A percentile compares a stretch with the other conserved stretches of the same genome.
These are phyloP conservation scores for Lasioglossum marginatum DNA, from an alignment of 2,888 invertebrate species.

Conservation along the genomic window DNA sequence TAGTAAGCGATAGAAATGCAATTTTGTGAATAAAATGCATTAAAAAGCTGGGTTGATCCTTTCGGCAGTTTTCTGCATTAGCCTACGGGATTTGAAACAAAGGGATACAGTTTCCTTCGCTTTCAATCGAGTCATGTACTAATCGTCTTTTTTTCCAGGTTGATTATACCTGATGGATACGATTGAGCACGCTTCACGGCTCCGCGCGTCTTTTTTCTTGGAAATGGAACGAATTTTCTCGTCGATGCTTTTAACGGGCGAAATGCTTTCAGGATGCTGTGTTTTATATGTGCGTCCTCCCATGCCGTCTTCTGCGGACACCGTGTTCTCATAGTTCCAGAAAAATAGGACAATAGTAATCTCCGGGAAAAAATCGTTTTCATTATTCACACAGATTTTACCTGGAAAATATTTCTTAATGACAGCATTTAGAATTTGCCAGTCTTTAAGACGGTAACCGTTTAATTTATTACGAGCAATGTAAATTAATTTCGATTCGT, in stretches of 20 bases:
- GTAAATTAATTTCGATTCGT: background rate
- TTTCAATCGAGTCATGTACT: conserved; percentile 56
- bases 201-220: conserved; percentile 59
- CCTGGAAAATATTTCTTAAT: background rate
- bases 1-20: background rate
- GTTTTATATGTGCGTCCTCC: conserved; percentile 65
- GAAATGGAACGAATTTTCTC: conserved; percentile 70
- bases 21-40: background rate
- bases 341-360: conserved; percentile 53
- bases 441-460: background rate
- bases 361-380: conserved; percentile 19
- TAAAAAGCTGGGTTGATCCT: background rate
- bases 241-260: conserved; percentile 70
- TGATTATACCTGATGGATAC: conserved; percentile 67
- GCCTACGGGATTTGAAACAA: conserved; percentile 41
- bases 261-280: conserved; percentile 68
- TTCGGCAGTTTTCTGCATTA: conserved; percentile 20
- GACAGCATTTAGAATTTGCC: background rate
- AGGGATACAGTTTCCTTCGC: conserved; percentile 54
- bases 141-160: conserved; percentile 57
- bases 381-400: background rate
- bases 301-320: conserved; percentile 47
- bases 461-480: background rate
- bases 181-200: conserved; percentile 64
- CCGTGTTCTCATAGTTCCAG: conserved; percentile 41